Percentiles rank a stretch among this genome's conserved stretches.
Evolutionary conservation across 2,888 invertebrate species (phyloP).

Genomic region (Encarsia formosa): DNA sequence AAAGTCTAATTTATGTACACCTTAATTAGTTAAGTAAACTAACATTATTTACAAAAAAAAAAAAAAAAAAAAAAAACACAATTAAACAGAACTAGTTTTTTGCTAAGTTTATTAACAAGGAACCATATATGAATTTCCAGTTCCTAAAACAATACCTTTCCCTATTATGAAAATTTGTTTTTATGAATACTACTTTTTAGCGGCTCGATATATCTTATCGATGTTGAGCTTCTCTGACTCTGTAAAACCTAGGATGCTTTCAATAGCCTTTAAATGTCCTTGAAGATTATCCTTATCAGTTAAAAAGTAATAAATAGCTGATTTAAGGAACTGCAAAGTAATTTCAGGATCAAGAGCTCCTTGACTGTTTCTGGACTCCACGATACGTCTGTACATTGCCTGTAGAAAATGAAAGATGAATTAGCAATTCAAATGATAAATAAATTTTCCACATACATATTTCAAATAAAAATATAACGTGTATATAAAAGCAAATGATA

Average conservation of each 20-base stretch:
- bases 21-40: no score
- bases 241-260: constrained; percentile 86
- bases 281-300: constrained; percentile 85
- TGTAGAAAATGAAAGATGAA: constrained; percentile 43
- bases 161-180: no score
- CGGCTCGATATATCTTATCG: constrained; percentile 55
- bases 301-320: constrained; percentile 88
- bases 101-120: no score
- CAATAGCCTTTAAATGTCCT: constrained; percentile 84
- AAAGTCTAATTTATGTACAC: no score
- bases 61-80: no score
- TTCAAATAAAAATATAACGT: not conserved
- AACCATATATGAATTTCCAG: no score
- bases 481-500: not conserved
- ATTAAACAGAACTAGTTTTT: no score
- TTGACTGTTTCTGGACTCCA: constrained; percentile 72
- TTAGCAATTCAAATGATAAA: not conserved
- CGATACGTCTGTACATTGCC: constrained; percentile 82
- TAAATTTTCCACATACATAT: not conserved
- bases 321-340: constrained; percentile 86
- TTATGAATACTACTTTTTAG: constrained; percentile 46
- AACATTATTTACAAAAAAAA: no score
- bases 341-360: constrained; percentile 83
- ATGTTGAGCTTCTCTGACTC: constrained; percentile 77
- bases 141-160: no score